Evolutionary conservation across 1,140 invertebrate genomes (phyloP).

Genomic region (Sitobion miscanthi): DNA sequence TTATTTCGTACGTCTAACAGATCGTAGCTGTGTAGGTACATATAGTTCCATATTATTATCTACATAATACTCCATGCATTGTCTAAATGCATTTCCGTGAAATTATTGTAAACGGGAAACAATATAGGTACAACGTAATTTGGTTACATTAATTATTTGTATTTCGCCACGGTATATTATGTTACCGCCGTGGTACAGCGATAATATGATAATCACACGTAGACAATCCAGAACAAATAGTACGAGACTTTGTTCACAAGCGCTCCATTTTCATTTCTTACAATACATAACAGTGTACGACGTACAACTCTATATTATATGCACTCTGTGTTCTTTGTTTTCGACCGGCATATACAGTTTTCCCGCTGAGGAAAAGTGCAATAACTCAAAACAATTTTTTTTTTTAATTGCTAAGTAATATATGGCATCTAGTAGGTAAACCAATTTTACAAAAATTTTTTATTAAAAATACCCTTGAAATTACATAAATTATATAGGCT

Average conservation of each 20-base stretch:
- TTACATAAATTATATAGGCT: too few relatives aligned
- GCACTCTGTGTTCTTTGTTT: not conserved
- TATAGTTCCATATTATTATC: not conserved
- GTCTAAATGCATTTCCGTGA: not conserved
- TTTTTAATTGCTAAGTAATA: too few relatives aligned
- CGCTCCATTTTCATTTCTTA: not conserved
- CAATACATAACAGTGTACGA: not conserved
- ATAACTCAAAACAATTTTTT: too few relatives aligned
- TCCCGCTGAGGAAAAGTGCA: too few relatives aligned
- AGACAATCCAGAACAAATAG: not conserved
- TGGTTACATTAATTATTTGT: not conserved
- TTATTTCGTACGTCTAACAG: not conserved
- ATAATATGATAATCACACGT: not conserved
- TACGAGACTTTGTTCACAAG: not conserved
- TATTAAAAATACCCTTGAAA: too few relatives aligned
- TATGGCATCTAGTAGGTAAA: too few relatives aligned
- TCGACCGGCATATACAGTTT: not conserved
- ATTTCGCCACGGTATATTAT: not conserved
- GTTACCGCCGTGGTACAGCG: not conserved
- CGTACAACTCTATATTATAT: not conserved
- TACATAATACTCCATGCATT: not conserved
- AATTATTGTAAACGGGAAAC: not conserved
- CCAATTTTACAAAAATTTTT: too few relatives aligned
- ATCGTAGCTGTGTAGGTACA: not conserved
- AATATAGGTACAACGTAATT: not conserved